phyloP scores from a whole-genome alignment of 1,140 invertebrate genomes.

The Cryptotermes secundus region DNA sequence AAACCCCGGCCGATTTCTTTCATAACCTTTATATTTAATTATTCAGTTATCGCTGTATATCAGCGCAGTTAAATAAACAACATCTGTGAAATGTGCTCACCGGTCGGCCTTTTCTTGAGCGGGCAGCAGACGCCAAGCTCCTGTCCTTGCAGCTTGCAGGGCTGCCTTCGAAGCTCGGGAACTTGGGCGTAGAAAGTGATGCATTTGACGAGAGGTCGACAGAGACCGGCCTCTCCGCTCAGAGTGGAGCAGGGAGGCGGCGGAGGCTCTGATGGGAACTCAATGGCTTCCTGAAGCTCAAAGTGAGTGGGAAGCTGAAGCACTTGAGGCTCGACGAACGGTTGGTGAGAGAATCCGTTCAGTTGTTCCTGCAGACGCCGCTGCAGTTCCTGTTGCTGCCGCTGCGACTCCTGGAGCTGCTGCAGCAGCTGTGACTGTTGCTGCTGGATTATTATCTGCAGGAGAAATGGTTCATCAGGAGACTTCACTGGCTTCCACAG shows the following conservation, averaged over 20 bases:
- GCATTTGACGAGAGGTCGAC: constrained; percentile 49
- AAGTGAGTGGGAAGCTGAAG: neutral
- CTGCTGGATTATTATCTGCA: constrained; percentile 23
- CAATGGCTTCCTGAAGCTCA: neutral
- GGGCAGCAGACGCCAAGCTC: constrained; percentile 51
- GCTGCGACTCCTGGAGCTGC: constrained; percentile 38
- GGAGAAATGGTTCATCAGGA: no score
- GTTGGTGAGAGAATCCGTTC: constrained; percentile 29
- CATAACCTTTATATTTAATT: no score
- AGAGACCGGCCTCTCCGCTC: constrained; percentile 44
- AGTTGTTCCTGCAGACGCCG: constrained; percentile 38
- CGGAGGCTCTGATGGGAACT: neutral
- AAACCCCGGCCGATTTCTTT: no score
- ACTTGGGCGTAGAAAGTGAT: constrained; percentile 52
- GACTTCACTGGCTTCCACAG: no score
- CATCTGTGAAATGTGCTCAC: neutral
- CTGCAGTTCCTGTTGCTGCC: constrained; percentile 41
- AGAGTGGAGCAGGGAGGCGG: constrained; percentile 37
- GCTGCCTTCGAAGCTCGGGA: constrained; percentile 47
- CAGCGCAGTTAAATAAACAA: no score
- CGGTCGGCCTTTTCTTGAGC: constrained; percentile 33
- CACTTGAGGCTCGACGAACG: neutral
- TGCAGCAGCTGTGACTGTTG: constrained; percentile 30
- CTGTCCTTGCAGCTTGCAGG: constrained; percentile 44
- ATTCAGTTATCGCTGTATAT: no score